Conservation (phyloP, 2,797 vertebrate species). For the Danio choprae region DNA sequence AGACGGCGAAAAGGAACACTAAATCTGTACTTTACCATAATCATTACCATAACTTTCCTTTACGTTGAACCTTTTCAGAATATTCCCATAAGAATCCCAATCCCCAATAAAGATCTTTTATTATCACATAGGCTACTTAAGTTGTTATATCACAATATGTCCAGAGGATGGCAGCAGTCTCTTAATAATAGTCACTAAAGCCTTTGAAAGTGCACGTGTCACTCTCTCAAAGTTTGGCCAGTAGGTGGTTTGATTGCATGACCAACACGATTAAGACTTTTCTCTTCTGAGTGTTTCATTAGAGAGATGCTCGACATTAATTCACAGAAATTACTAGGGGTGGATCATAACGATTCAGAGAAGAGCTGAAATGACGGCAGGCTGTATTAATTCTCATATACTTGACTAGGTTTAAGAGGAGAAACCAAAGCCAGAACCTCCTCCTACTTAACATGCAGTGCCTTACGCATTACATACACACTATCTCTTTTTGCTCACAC, state of each 20-base stretch:
- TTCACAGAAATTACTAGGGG: not conserved
- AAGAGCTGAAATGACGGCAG: not conserved
- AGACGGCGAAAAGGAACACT: too few species aligned
- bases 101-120: too few species aligned
- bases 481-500: conserved; percentile 35
- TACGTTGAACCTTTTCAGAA: too few species aligned
- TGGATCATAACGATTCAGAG: not conserved
- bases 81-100: too few species aligned
- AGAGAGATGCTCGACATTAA: not conserved
- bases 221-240: not conserved
- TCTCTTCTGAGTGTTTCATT: conserved; percentile 1
- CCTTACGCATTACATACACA: not conserved
- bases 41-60: too few species aligned
- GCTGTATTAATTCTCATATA: not conserved
- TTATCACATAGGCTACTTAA: not conserved
- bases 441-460: not conserved
- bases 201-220: not conserved
- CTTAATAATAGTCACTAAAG: conserved; percentile 35
- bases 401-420: conserved; percentile 19
- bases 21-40: too few species aligned
- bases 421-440: conserved; percentile 9
- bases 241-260: not conserved
- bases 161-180: conserved; percentile 74
- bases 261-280: not conserved
- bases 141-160: conserved; percentile 23